Base-by-base conservation (phyloP, 2,113 vertebrate species). In the Pluvialis apricaria region DNA sequence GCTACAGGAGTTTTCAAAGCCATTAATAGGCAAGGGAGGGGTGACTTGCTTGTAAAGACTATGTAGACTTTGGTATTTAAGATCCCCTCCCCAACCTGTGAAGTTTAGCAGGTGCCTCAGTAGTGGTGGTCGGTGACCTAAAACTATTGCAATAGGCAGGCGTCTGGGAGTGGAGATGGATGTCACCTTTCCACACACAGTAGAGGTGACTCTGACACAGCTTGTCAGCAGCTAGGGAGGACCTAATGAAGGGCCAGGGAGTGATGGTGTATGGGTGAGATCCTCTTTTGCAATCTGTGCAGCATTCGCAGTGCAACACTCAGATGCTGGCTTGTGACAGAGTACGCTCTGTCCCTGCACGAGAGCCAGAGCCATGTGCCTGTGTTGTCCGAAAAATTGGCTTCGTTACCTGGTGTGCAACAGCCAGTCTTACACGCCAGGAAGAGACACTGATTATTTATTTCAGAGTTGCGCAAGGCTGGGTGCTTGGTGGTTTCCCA, bases 271-370 rank as follows among this genome's bases (percentile, higher is more conserved):
- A 36, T 5, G 5, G 26, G 20, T 40, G 34, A 88, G 58, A 40
- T 57, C 36, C 26, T 72, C 3, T 76, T 79, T n/a, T 51, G 62
- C 40, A 72, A 64, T 14, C 38, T 55, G 5, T 0, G 0, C 38
- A 42, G 32, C 54, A 31, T 60, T 72, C 14, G 4, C 5, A 4
- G 21, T 57, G 49, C 17, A 32, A 8, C 21, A 24, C 40, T 60
- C 14, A 7, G n/a, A 34, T 40, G 29, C 5, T 72, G 62, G 29
- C 29, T 44, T 65, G 29, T 0, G 2, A 44, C 11, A 10, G 2
- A 49, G 49, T 28, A 75, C 1, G 0, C 10, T 40, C 22, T 47
- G 34, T 26, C 15, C 40, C 36, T 47, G 19, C 20, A 16, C 0
- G 2, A 69, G 4, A 80, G 9, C 22, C 36, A 83, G 26, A 79